phyloP scores from a whole-genome alignment of 2,888 invertebrate genomes.

The Odontocerum albicorne region DNA sequence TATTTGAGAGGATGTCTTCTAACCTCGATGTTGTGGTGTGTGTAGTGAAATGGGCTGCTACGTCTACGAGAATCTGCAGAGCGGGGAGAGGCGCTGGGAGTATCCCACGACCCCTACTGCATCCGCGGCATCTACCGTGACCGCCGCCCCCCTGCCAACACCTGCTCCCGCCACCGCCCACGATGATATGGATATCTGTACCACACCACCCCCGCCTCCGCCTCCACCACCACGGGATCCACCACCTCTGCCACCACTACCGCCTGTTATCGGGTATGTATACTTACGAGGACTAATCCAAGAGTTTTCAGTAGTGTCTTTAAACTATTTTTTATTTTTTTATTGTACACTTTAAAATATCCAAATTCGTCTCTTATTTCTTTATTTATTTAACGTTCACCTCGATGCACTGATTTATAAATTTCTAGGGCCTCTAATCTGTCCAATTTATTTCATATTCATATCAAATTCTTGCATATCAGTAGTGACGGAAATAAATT shows the following conservation, averaged over 20 bases:
- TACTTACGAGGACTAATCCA: neutral
- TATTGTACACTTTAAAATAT: too few species aligned
- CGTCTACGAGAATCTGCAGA: conserved; percentile 60
- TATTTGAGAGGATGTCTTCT: too few species aligned
- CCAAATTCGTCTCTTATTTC: too few species aligned
- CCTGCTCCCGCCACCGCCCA: too few species aligned
- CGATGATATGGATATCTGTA: conserved; percentile 56
- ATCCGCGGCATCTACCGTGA: neutral
- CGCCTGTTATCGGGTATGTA: conserved; percentile 13
- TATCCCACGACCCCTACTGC: conserved; percentile 46
- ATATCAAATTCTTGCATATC: too few species aligned
- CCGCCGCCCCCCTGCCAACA: neutral
- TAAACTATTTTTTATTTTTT: too few species aligned
- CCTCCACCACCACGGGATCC: conserved; percentile 43
- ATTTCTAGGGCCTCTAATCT: too few species aligned
- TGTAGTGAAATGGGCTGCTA: conserved; percentile 62
- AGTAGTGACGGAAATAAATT: too few species aligned
- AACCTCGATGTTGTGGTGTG: too few species aligned
- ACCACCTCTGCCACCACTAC: conserved; percentile 40
- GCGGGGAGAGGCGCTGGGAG: conserved; percentile 63
- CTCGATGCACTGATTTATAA: neutral
- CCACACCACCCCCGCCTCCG: conserved; percentile 51
- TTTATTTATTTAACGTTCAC: too few species aligned
- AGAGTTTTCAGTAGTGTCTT: neutral
- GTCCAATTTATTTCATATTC: too few species aligned